Evolutionary conservation across 1,140 invertebrate genomes (phyloP).

Genomic region (Drosophila quadrilineata): DNA sequence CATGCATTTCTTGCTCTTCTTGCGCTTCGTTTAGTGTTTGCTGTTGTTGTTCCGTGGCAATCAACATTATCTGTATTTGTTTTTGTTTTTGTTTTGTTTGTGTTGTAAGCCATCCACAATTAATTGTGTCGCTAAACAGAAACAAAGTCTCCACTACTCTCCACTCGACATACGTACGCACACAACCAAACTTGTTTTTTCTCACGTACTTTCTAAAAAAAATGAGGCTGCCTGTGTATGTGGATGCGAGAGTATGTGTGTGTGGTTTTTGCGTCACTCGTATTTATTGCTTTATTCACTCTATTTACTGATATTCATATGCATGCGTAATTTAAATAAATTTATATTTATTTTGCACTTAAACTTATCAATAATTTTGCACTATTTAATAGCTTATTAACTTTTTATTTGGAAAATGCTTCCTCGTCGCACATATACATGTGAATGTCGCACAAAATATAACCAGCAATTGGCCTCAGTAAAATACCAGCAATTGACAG

Average conservation of each 20-base stretch:
- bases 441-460: slow-evolving; percentile 27
- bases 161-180: slow-evolving; percentile 57
- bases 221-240: slow-evolving; percentile 33
- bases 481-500: slow-evolving; percentile 5
- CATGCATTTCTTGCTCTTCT: slow-evolving; percentile 37
- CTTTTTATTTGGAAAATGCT: slow-evolving; percentile 59
- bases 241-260: slow-evolving; percentile 7
- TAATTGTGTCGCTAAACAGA: slow-evolving; percentile 52
- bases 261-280: slow-evolving; percentile 51
- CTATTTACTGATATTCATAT: slow-evolving; percentile 23
- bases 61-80: slow-evolving; percentile 50
- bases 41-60: slow-evolving; percentile 39
- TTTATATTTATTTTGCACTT: slow-evolving; percentile 56
- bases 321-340: slow-evolving; percentile 23
- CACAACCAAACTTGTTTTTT: slow-evolving; percentile 59
- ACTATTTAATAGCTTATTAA: slow-evolving; percentile 53
- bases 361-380: slow-evolving; percentile 60
- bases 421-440: slow-evolving; percentile 56
- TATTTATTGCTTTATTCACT: slow-evolving; percentile 11
- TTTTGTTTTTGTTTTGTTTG: slow-evolving; percentile 35
- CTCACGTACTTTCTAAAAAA: slow-evolving; percentile 67
- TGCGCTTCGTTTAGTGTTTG: slow-evolving; percentile 33
- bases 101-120: slow-evolving; percentile 72
- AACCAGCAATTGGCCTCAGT: not conserved
- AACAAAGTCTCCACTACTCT: slow-evolving; percentile 63